Evolutionary conservation across 2,113 vertebrate species (phyloP).

Genomic region (Crotophaga sulcirostris): DNA sequence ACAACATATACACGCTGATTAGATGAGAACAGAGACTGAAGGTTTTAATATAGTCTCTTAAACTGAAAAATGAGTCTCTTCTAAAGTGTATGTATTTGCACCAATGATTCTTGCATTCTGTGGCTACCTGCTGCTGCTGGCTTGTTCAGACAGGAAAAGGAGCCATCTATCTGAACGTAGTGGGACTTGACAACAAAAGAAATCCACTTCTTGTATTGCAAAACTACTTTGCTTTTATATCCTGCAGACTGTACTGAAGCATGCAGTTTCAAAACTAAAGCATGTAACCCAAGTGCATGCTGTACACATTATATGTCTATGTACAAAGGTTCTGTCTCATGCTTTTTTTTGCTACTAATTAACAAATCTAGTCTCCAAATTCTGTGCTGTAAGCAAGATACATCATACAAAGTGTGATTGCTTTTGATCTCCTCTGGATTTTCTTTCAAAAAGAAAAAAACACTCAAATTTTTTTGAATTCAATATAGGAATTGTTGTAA

Average conservation of each 20-base stretch:
- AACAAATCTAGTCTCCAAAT: constrained; percentile 7
- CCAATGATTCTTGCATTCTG: constrained; percentile 42
- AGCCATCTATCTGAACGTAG: background rate
- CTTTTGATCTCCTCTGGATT: background rate
- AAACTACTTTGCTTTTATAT: constrained; percentile 40
- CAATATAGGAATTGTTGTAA: background rate
- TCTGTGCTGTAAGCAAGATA: background rate
- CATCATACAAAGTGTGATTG: background rate
- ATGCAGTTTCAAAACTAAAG: constrained; percentile 64
- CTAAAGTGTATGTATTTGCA: constrained; percentile 28
- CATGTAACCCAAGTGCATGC: constrained; percentile 67
- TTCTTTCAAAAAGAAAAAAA: background rate
- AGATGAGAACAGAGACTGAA: constrained; percentile 54
- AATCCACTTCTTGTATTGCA: background rate
- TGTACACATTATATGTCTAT: background rate
- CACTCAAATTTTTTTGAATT: background rate
- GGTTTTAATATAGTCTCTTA: constrained; percentile 15
- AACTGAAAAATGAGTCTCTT: constrained; percentile 47
- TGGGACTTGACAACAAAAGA: background rate
- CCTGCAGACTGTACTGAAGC: constrained; percentile 66
- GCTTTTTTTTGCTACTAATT: constrained; percentile 36
- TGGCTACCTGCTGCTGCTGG: constrained; percentile 69
- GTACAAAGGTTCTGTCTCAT: background rate
- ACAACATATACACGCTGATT: constrained; percentile 36
- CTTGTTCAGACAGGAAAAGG: constrained; percentile 49